Evolutionary conservation across 2,113 vertebrate genomes (phyloP).

Genomic region (Prunella himalayana): DNA sequence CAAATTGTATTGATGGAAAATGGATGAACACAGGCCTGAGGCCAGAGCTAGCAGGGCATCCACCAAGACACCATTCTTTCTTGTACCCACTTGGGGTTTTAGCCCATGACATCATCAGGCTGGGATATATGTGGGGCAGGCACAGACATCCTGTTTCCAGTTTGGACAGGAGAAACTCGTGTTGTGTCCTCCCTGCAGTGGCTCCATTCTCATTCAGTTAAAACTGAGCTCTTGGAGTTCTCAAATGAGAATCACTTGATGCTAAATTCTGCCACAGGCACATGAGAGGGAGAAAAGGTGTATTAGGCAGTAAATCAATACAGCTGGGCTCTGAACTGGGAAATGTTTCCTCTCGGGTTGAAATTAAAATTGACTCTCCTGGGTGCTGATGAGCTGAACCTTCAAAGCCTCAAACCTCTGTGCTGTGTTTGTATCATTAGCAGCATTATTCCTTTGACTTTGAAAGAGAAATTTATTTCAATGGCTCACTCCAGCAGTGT

Average conservation of each 20-base stretch:
- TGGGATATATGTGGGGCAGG: neutral
- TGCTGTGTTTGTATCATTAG: neutral
- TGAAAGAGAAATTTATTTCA: neutral
- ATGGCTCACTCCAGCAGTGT: constrained; percentile 1
- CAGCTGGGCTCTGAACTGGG: neutral
- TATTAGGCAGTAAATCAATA: neutral
- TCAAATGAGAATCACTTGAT: neutral
- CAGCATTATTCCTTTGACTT: neutral
- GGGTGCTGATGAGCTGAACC: neutral
- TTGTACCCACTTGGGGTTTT: neutral
- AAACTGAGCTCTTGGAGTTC: neutral
- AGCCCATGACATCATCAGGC: neutral
- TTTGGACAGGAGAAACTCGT: accelerated
- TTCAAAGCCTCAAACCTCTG: neutral
- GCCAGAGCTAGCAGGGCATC: neutral
- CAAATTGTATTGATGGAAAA: neutral
- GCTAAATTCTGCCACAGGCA: neutral
- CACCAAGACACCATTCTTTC: neutral
- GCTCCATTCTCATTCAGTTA: neutral
- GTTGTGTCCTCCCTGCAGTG: neutral
- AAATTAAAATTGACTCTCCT: neutral
- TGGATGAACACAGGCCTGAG: neutral
- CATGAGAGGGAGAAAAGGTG: neutral
- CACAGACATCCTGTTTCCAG: neutral
- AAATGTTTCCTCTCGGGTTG: neutral